Base-by-base conservation (phyloP, 2,888 invertebrate species). In the Dicycla oo region DNA sequence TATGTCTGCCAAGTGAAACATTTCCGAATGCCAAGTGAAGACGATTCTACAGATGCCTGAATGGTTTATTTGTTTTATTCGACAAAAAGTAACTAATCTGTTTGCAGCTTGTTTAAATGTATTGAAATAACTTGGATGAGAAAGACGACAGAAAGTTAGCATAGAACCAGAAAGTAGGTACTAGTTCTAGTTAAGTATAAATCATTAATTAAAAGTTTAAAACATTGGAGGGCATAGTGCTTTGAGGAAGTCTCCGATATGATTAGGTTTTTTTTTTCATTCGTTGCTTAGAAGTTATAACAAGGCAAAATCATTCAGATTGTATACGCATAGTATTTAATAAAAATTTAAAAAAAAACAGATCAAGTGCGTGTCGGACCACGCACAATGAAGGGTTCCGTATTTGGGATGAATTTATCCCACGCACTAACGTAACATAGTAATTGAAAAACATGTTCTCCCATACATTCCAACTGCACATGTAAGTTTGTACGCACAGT, bases 1-100 rank as follows among this genome's bases (percentile, higher is more conserved):
- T 58, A 63, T 56, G 71, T 60, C 65, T 86, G 83, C 81, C 84
- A 86, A 83, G 62, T 72, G 74, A 81, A 81, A 86, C 66, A 71
- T 73, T 78, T 82, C 63, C 69, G 62, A 75, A 76, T 71, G 81
- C 79, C 76, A 83, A 75, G 53, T 65, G 57, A 43, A 79, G 72
- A 73, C 63, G 56, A 67, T 54, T 68, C 63, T 73, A 23, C 66
- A 67, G 45, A 74, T 57, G 72, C 53, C 49, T 67, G 15, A 83
- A 57, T 69, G 45, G 51, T 62, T 77, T 75, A 51, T 72, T 72
- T 70, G 54, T 79, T 75, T 78, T 64, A 43, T 67, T 71, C 23
- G 6, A 67, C 70, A 54, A 67, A 73, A 74, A 69, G 34, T 30
- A 47, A 68, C 40, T 15, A n/a, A 45, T 43, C 60, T 43, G 43